Percentiles rank a stretch among this genome's conserved stretches.
These are phyloP conservation scores for Bursaphelenchus okinawaensis DNA, from an alignment of 2,888 invertebrate species.

Conservation along the genomic window DNA sequence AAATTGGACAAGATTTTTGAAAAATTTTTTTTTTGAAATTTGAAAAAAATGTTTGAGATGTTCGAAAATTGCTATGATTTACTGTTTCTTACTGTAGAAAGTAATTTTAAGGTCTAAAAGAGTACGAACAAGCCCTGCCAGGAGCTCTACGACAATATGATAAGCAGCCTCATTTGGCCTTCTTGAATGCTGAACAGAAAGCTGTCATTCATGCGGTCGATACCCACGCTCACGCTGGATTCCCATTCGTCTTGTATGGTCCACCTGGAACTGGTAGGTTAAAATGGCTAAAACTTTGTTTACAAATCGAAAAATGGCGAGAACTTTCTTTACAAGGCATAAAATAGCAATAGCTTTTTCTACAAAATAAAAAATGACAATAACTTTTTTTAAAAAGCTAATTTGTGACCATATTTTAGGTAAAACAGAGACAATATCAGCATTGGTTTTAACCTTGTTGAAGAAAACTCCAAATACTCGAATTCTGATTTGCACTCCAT, in stretches of 20 bases:
- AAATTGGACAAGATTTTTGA: too few relatives aligned
- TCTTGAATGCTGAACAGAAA: slow-evolving; percentile 2
- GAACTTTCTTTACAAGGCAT: too few relatives aligned
- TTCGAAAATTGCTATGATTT: too few relatives aligned
- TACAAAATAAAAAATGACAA: too few relatives aligned
- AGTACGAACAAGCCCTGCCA: background rate
- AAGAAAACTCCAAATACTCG: background rate
- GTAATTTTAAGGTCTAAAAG: background rate
- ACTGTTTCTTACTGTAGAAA: too few relatives aligned
- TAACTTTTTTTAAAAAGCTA: too few relatives aligned
- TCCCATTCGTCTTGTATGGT: slow-evolving; percentile 9
- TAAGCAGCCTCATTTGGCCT: background rate
- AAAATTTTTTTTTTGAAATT: background rate
- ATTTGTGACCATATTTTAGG: too few relatives aligned
- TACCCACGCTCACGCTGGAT: slow-evolving; percentile 8
- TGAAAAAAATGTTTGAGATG: too few relatives aligned
- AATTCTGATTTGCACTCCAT: slow-evolving; percentile 18
- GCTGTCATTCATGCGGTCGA: slow-evolving; percentile 6
- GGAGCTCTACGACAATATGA: background rate
- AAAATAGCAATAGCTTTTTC: too few relatives aligned
- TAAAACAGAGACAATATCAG: slow-evolving; percentile 7
- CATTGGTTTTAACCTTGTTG: background rate
- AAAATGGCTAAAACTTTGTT: too few relatives aligned
- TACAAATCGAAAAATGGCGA: too few relatives aligned
- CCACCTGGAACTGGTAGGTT: slow-evolving; percentile 13